Conservation (phyloP, 2,888 invertebrate genomes). For the Oxystoma pomonae region DNA sequence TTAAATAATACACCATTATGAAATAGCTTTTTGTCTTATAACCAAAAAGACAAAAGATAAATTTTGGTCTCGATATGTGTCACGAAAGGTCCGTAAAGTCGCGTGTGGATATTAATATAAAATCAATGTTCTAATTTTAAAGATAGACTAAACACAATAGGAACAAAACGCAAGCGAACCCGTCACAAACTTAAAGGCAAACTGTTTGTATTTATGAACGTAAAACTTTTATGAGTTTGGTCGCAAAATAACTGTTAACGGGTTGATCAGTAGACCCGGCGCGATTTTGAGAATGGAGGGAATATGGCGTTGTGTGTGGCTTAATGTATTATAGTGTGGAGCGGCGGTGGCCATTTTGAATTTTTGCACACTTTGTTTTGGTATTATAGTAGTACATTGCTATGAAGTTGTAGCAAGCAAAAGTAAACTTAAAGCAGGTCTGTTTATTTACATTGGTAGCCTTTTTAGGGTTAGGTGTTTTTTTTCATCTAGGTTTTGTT, state of each 20-base stretch:
- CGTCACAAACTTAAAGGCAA: constrained; percentile 26
- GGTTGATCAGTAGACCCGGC: neutral
- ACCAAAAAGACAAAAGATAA: no score
- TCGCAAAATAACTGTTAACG: neutral
- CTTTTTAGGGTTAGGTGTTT: no score
- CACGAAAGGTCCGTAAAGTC: no score
- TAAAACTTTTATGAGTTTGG: constrained; percentile 27
- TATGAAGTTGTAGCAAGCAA: no score
- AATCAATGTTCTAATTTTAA: neutral
- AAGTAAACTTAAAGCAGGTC: no score
- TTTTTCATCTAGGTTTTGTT: no score
- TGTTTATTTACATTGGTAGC: no score
- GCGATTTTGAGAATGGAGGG: neutral
- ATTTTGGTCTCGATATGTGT: no score
- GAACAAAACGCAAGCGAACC: neutral
- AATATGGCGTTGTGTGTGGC: neutral
- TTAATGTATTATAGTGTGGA: neutral
- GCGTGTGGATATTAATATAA: no score
- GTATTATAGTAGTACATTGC: no score
- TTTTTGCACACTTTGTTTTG: neutral
- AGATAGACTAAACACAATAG: neutral
- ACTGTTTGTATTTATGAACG: constrained; percentile 27
- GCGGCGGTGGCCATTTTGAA: neutral
- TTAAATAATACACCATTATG: no score
- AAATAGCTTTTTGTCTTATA: no score